Percentiles rank a stretch among this genome's conserved stretches.
Evolutionary conservation across 2,113 vertebrate species (phyloP).

Genomic region (Mustela lutreola): DNA sequence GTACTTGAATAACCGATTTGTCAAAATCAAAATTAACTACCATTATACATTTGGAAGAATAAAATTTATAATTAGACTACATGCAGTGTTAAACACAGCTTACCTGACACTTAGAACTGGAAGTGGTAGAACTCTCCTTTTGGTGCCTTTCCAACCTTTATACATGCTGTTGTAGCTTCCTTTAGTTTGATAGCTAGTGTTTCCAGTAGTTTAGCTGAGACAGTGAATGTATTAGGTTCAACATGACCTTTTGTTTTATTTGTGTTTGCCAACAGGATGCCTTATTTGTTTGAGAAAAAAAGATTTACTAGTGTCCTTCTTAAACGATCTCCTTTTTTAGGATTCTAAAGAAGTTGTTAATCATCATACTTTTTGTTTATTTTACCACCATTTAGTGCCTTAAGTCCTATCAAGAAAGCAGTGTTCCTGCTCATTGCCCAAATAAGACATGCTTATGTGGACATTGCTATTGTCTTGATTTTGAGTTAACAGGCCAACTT

Average conservation of each 20-base stretch:
- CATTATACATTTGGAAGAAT: slow-evolving; percentile 77
- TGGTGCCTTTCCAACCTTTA: slow-evolving; percentile 88
- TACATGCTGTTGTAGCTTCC: slow-evolving; percentile 81
- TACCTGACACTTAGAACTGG: slow-evolving; percentile 84
- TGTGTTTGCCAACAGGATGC: slow-evolving; percentile 89
- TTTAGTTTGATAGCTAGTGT: slow-evolving; percentile 72
- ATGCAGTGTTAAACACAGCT: slow-evolving; percentile 90
- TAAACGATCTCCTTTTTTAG: slow-evolving; percentile 83
- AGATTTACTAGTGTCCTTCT: slow-evolving; percentile 82
- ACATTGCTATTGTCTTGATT: slow-evolving; percentile 63
- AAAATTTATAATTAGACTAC: slow-evolving; percentile 80
- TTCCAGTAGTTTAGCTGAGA: slow-evolving; percentile 86
- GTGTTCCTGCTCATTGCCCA: slow-evolving; percentile 86
- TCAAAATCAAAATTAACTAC: slow-evolving; percentile 85
- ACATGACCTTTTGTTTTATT: slow-evolving; percentile 86
- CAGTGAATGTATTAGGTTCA: slow-evolving; percentile 89
- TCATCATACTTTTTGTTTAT: slow-evolving; percentile 83
- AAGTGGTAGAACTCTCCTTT: slow-evolving; percentile 87
- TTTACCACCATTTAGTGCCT: slow-evolving; percentile 91
- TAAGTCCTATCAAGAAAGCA: slow-evolving; percentile 89
- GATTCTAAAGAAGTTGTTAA: slow-evolving; percentile 77
- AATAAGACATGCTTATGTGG: slow-evolving; percentile 84
- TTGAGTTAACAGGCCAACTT: slow-evolving; percentile 69
- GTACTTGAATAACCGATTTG: slow-evolving; percentile 86
- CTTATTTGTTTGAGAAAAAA: slow-evolving; percentile 86